Percentiles rank a stretch among this genome's conserved stretches.
Conservation (phyloP, 1,140 invertebrate species). For the Orchestia grillus region DNA sequence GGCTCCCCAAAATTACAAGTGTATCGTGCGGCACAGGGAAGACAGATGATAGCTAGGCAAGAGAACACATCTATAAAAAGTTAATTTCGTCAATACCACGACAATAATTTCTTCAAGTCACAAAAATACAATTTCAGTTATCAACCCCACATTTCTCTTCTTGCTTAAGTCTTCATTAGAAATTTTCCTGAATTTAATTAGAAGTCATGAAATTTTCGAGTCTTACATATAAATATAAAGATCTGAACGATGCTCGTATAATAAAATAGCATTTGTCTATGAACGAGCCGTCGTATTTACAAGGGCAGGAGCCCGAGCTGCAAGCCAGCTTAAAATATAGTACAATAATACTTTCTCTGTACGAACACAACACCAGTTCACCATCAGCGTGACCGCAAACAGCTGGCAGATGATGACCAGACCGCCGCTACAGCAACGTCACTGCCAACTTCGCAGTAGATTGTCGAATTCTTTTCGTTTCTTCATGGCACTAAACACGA, state of each 20-base stretch:
- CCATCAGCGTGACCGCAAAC: background rate
- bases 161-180: background rate
- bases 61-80: background rate
- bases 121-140: background rate
- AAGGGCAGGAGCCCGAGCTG: background rate
- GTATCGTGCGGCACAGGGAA: background rate
- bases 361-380: background rate
- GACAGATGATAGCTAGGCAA: background rate
- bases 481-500: background rate
- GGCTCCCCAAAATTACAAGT: too few species aligned
- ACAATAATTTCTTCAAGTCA: background rate
- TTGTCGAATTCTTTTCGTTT: background rate
- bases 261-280: constrained; percentile 42
- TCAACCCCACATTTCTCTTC: background rate
- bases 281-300: constrained; percentile 12
- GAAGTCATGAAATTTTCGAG: background rate
- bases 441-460: background rate
- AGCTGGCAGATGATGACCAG: background rate
- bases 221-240: constrained; percentile 38
- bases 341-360: background rate
- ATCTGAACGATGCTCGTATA: constrained; percentile 15
- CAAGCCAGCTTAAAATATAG: background rate
- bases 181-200: background rate
- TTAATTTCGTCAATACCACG: background rate
- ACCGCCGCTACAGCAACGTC: background rate